Base-by-base conservation (phyloP, 2,888 invertebrate genomes). In the Gari tellinella region DNA sequence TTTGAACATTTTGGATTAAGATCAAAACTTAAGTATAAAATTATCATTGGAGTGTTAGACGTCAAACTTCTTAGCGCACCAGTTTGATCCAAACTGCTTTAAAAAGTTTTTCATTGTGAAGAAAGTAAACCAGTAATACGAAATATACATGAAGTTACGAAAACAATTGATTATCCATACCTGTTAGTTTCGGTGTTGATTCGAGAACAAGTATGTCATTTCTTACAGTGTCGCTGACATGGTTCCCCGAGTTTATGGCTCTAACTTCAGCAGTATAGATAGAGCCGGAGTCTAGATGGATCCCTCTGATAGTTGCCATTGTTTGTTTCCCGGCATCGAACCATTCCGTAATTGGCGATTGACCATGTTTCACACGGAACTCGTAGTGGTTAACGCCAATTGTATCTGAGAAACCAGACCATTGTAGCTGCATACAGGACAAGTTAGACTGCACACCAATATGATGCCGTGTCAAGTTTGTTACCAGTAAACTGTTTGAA, bases 381-480 rank as follows among this genome's bases (percentile, higher is more conserved):
- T 64, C 55, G 21, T 56, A 74, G 19, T 41, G 38, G 0, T 37
- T 41, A 23, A 74, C 37, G 7, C 40, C 56, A 14, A 53, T 25
- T 5, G 2, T 4, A 38, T 74, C 68, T 4, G 45, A 25, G 40
- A 74, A 74, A 0, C 61, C 64, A 1, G 19, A 21, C 73, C 73
- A 74, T 40, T 64, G 49, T 0, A 74, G 1, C 8, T 43, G 19
- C n/a, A 74, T 17, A 7, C 46, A 21, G 2, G 49, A 31, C 21
- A 19, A 19, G 25, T 64, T 48, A 0, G 64, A 23, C 19, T 60
- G 64, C 1, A 55, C 2, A 14, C 14, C 21, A n/a, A 46, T 17
- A 31, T 17, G 17, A 14, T 19, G 15, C 7, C 21, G 37, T 7
- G 25, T 31, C 2, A 2, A 3, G 46, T 17, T 19, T 1, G 21